phyloP scores from a whole-genome alignment of 2,888 invertebrate species.

The Mythimna albipuncta region DNA sequence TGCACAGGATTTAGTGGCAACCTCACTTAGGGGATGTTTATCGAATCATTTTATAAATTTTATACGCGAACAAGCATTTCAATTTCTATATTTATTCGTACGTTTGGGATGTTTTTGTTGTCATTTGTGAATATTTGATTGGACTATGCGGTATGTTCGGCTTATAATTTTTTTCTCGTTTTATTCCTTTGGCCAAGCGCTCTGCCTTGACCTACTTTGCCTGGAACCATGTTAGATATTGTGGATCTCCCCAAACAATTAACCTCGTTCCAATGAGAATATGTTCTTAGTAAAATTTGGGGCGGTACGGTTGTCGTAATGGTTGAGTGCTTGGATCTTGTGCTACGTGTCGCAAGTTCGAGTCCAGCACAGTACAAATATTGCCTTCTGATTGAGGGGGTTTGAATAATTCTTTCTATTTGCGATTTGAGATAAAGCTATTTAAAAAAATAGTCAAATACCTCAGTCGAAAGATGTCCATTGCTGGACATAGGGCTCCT shows the following conservation, averaged over 20 bases:
- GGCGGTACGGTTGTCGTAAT: too few species aligned
- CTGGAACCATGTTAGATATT: not conserved
- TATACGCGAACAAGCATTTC: slow-evolving; percentile 60
- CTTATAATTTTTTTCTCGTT: slow-evolving; percentile 7
- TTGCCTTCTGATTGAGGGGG: too few species aligned
- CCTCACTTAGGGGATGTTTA: slow-evolving; percentile 55
- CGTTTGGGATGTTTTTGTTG: slow-evolving; percentile 41
- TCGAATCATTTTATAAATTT: slow-evolving; percentile 66
- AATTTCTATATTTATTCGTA: slow-evolving; percentile 59
- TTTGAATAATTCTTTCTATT: too few species aligned
- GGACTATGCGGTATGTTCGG: slow-evolving; percentile 16
- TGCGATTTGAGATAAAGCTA: too few species aligned
- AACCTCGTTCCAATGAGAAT: not conserved
- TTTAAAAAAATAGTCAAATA: too few species aligned
- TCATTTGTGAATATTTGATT: slow-evolving; percentile 55
- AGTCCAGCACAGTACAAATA: too few species aligned
- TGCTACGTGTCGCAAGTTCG: too few species aligned
- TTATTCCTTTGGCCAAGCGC: slow-evolving; percentile 20
- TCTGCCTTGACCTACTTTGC: slow-evolving; percentile 13
- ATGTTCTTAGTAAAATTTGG: not conserved
- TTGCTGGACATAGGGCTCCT: too few species aligned
- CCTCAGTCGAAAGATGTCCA: too few species aligned
- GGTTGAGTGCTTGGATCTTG: too few species aligned
- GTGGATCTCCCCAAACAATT: not conserved
- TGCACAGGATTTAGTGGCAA: slow-evolving; percentile 55